Base-by-base conservation (phyloP, 2,888 invertebrate species). In the Spilarctia lutea region DNA sequence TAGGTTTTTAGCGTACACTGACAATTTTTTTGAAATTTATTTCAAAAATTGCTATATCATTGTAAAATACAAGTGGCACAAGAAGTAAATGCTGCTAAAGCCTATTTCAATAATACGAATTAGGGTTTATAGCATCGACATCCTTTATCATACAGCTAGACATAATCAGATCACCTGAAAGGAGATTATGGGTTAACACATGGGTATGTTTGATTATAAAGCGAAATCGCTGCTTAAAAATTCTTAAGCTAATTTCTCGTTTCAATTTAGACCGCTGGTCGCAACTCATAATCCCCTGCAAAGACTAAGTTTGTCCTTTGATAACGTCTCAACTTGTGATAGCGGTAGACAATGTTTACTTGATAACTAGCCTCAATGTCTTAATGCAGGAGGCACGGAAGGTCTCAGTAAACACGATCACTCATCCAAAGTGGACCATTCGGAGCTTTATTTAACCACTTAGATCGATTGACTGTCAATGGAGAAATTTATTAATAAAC, bases 341-440 rank as follows among this genome's bases (percentile, higher is more conserved):
- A 69, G 33, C 18, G 63, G 3, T 56, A 48, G 13, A 27, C 30
- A 30, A 30, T 70, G 70, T 60, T 39, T 63, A 69, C 69, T 65
- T 33, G 20, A 52, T 52, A n/a, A 69, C 30, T 11, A 56, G 48
- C 20, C 52, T 65, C 70, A 68, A 66, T 65, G 74, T 65, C 45
- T 56, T 56, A 70, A 70, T 69, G 69, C 33, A 66, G 56, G 52
- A 65, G 52, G 45, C 66, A n/a, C 56, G 20, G 30, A 56, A 65
- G 66, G 60, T 74, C 66, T 66, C 52, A n/a, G 63, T 67, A 74
- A 71, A 74, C 74, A 74, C 33, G 67, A 74, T 74, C 74, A 71
- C 45, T 74, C 74, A 74, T 48, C 65, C 18, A 24, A 35, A 35
- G 67, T 60, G 33, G 66, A 39, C 39, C 39, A 52, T 8, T 45